Evolutionary conservation across 2,113 vertebrate genomes (phyloP).

Genomic region (Leptocoma aspasia): DNA sequence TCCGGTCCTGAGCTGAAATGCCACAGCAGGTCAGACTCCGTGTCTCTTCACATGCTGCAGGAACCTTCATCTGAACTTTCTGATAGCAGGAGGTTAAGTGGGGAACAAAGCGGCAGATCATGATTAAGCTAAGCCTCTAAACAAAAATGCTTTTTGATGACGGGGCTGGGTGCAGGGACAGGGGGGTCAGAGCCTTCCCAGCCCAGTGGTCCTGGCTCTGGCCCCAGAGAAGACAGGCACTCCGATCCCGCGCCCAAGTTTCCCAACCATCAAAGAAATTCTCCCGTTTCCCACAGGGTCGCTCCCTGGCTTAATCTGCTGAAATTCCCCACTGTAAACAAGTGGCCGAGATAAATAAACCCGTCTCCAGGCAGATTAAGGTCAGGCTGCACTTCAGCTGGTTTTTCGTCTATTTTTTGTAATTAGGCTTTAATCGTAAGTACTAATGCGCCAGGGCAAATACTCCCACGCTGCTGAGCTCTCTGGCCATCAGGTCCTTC

Average conservation of each 20-base stretch:
- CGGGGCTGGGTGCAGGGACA: neutral
- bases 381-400: constrained; percentile 68
- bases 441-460: constrained; percentile 59
- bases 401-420: constrained; percentile 67
- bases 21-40: neutral
- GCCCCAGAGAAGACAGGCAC: neutral
- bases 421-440: constrained; percentile 69
- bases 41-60: constrained; percentile 8
- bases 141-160: constrained; percentile 57
- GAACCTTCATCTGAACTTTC: constrained; percentile 55
- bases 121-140: constrained; percentile 56
- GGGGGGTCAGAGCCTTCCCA: constrained; percentile 33
- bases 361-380: constrained; percentile 68
- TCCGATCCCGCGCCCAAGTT: neutral
- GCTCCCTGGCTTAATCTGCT: constrained; percentile 17
- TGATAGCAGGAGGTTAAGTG: constrained; percentile 31
- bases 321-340: constrained; percentile 63
- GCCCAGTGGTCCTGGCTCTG: neutral
- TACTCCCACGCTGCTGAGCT: constrained; percentile 40
- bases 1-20: neutral
- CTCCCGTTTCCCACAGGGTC: constrained; percentile 40
- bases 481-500: constrained; percentile 17
- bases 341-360: constrained; percentile 65
- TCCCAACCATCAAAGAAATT: constrained; percentile 56
- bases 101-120: constrained; percentile 46